Base-by-base conservation (phyloP, 2,888 invertebrate species). In the Microplitis manilae region DNA sequence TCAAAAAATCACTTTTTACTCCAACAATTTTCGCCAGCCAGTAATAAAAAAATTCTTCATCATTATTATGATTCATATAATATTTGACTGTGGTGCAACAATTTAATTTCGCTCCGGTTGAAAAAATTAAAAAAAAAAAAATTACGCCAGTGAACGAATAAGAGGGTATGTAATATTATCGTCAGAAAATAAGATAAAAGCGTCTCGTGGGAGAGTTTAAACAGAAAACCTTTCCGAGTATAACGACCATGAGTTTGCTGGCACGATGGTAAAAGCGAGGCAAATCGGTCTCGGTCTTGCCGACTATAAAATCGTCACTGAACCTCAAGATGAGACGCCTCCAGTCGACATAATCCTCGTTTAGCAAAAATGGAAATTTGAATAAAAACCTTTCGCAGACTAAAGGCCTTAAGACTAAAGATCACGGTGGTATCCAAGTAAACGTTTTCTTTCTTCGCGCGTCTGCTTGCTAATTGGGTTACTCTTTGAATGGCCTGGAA, bases 381-480 rank as follows among this genome's bases (percentile, higher is more conserved):
- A 15, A 73, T 30, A 60, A 61, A 68, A 20, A 30, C 5, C 20
- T 30, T 30, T 30, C 30, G 30, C 50, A 50, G 9, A 50, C 9
- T 13, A 50, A 50, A 50, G 50, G 50, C 9, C 13, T 50, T 50
- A 13, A 50, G 13, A 50, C 9, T 13, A 7, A 50, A 50, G 50
- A 50, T 13, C 50, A 72, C 50, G 67, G 59, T 61, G 40, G 59
- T 59, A 60, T 70, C 67, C 61, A 68, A 69, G 76, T 77, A 78
- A 79, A 79, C 61, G 69, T 76, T 76, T 79, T 76, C 76, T 80
- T 74, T 79, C 77, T 80, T 78, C 76, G 65, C 79, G 76, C 70
- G 68, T 71, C 60, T 67, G 40, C 64, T 69, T 68, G 75, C 79
- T 80, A 80, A 80, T 80, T 80, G 77, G 76, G 77, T 73, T 73